Base-by-base conservation (phyloP, 2,888 invertebrate genomes). In the Drosophila rellima region DNA sequence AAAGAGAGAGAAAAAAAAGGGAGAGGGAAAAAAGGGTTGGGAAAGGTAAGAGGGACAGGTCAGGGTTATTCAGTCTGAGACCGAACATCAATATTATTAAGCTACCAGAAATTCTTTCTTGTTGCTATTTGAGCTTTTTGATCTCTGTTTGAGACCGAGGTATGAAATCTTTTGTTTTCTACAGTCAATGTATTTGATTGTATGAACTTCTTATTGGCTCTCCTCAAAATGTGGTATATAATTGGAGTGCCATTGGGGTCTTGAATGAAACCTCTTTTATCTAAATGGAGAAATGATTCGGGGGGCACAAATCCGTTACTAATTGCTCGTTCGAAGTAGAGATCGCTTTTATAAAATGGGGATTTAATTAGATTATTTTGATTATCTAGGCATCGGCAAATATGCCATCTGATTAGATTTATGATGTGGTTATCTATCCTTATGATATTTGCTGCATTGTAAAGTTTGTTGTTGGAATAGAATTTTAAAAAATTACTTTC, bases 151-250 rank as follows among this genome's bases (percentile, higher is more conserved):
- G 17, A 47, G 15, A 26, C 11, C 47, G 17, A 47, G 15, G 47
- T 47, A 31, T 47, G 15, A 47, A 47, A 47, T 47, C 47, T 26
- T 47, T 47, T 26, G 11, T 31, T 47, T 47, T 47, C 47, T 47
- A 29, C 47, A 47, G 47, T 31, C 47, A 47, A 47, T 47, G 47
- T 47, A 47, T 47, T 47, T 47, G 29, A 17, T 31, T 47, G 47
- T 47, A 47, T 47, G 3, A 47, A 29, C 17, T 47, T 31, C 17
- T 31, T 47, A 47, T 52, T 52, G 15, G 51, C 51, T 52, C 37
- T 37, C 37, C 37, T 15, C 37, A 37, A 37, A 37, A 15, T 37
- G 37, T 37, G 35, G 35, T 37, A 15, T 37, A 37, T 37, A 37
- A 37, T 15, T 37, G 37, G 15, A 37, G 37, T 37, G 37, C 37